Evolutionary conservation across 2,113 vertebrate species (phyloP).

Genomic region (Nerophis ophidion): DNA sequence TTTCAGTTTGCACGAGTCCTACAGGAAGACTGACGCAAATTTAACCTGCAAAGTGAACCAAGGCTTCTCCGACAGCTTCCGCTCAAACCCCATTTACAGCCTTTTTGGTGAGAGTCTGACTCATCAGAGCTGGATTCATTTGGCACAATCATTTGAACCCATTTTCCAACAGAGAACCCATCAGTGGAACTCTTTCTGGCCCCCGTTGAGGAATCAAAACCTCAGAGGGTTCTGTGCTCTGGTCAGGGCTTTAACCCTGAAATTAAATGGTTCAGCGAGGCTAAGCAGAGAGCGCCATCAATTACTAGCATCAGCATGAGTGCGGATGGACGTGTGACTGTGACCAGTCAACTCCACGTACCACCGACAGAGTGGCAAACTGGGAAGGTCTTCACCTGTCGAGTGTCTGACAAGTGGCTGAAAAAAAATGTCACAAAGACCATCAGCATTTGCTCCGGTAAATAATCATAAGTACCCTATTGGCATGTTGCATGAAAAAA

Average conservation of each 20-base stretch:
- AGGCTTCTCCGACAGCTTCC: conserved; percentile 3
- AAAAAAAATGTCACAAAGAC: rapidly evolving
- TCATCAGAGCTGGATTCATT: not conserved
- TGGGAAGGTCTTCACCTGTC: conserved; percentile 47
- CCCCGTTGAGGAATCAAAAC: conserved; percentile 13
- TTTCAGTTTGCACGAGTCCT: not conserved
- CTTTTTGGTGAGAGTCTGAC: conserved; percentile 40
- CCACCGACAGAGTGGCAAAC: conserved; percentile 47
- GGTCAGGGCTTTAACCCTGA: conserved; percentile 56
- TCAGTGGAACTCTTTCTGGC: conserved; percentile 45
- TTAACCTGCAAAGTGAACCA: conserved; percentile 36
- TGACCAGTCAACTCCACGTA: conserved; percentile 46
- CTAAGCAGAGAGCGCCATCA: not conserved
- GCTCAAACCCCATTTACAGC: not conserved
- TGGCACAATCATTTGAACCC: not conserved
- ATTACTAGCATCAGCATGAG: conserved; percentile 16
- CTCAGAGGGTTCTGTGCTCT: conserved; percentile 49
- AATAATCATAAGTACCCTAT: not conserved
- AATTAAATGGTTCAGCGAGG: conserved; percentile 47
- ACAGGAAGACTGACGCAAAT: not conserved
- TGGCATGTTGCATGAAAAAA: no score
- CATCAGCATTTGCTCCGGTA: conserved; percentile 64
- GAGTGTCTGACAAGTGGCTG: conserved; percentile 36
- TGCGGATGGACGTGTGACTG: conserved; percentile 39
- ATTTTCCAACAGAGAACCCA: conserved; percentile 36